Percentiles rank a stretch among this genome's conserved stretches.
These are phyloP conservation scores for Drosophila niveifrons DNA, from an alignment of 2,888 invertebrate species.

Conservation along the genomic window DNA sequence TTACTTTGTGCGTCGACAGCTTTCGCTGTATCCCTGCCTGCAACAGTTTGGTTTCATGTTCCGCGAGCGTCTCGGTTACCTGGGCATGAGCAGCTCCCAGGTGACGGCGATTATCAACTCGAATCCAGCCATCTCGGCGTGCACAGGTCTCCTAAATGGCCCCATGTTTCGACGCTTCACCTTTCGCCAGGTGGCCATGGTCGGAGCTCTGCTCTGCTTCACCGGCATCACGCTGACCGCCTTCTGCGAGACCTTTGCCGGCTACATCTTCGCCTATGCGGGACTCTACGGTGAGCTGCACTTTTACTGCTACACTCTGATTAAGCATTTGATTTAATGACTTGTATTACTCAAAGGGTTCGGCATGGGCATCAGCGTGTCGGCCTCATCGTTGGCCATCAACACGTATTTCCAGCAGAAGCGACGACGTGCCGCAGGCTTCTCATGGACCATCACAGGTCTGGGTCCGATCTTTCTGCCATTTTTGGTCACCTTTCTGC, in stretches of 20 bases:
- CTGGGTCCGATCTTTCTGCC: constrained; percentile 91
- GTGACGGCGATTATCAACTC: constrained; percentile 91
- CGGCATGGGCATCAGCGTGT: constrained; percentile 89
- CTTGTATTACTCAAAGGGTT: constrained; percentile 66
- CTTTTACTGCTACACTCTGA: background rate
- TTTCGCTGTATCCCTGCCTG: constrained; percentile 88
- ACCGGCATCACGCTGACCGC: constrained; percentile 88
- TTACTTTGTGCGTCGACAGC: constrained; percentile 84
- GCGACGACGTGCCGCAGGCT: constrained; percentile 89
- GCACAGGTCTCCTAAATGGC: constrained; percentile 90
- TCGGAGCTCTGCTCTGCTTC: constrained; percentile 88
- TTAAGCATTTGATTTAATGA: background rate
- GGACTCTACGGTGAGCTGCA: constrained; percentile 88
- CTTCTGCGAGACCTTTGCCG: constrained; percentile 88
- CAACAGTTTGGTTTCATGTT: constrained; percentile 91
- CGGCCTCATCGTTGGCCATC: constrained; percentile 90
- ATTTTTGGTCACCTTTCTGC: constrained; percentile 88
- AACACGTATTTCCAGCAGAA: constrained; percentile 91
- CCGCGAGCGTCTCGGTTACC: constrained; percentile 87
- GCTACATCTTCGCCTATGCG: constrained; percentile 89
- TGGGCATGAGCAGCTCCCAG: constrained; percentile 89
- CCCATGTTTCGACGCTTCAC: constrained; percentile 89
- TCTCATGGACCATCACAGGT: constrained; percentile 91
- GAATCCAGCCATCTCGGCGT: constrained; percentile 89
- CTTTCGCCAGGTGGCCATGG: constrained; percentile 89